phyloP scores from a whole-genome alignment of 2,113 vertebrate genomes.

The Phoenicopterus ruber region DNA sequence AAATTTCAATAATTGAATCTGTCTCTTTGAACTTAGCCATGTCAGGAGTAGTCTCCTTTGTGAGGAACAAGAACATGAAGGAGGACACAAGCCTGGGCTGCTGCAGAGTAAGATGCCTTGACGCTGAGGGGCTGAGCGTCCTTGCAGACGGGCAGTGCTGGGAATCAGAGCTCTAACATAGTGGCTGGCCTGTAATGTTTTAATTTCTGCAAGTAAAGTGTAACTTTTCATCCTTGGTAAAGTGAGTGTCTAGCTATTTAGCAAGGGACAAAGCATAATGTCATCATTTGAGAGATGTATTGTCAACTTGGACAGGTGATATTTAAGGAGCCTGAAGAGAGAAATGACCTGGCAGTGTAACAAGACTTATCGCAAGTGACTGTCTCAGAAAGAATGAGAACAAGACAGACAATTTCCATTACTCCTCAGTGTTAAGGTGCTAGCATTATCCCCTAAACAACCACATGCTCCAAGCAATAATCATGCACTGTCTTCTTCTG shows the following conservation, averaged over 20 bases:
- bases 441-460: conserved; percentile 51
- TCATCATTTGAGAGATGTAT: conserved; percentile 38
- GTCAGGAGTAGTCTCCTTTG: not conserved
- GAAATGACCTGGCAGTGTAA: conserved; percentile 67
- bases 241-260: conserved; percentile 15
- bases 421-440: conserved; percentile 51
- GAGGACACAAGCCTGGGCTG: not conserved
- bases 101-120: not conserved
- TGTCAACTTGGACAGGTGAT: conserved; percentile 65
- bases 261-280: conserved; percentile 38
- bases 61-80: not conserved
- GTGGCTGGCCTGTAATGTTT: not conserved
- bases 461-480: conserved; percentile 58
- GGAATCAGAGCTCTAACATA: not conserved
- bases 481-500: conserved; percentile 54
- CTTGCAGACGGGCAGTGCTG: not conserved
- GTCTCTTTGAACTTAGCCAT: not conserved
- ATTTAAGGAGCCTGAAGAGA: conserved; percentile 66
- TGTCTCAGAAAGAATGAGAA: conserved; percentile 58
- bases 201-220: conserved; percentile 45
- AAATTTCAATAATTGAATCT: not conserved
- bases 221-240: conserved; percentile 2
- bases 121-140: not conserved
- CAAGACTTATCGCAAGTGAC: conserved; percentile 55
- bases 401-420: conserved; percentile 66